Conservation (phyloP, 2,113 vertebrate species). For the Trinectes maculatus region DNA sequence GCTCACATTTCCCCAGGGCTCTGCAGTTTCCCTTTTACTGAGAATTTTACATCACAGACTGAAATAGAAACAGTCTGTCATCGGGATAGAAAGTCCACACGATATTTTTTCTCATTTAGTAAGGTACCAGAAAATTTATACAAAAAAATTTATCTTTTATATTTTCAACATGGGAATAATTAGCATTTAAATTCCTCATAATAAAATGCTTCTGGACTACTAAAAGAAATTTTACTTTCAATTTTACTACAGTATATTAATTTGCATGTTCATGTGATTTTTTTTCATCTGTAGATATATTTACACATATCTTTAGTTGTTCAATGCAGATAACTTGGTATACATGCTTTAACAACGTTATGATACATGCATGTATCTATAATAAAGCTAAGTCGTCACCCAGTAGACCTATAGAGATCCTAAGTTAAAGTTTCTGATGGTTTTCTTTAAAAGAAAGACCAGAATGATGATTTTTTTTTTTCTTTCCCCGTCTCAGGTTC, state of each 20-base stretch:
- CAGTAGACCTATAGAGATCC: too few relatives aligned
- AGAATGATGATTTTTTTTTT: not conserved
- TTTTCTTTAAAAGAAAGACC: not conserved
- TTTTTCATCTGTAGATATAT: too few relatives aligned
- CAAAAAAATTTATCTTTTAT: not conserved
- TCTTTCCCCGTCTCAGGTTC: slow-evolving; percentile 84
- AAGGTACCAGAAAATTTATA: not conserved
- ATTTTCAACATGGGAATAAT: not conserved
- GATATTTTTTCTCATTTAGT: not conserved
- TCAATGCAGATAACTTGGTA: too few relatives aligned
- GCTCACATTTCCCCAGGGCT: slow-evolving; percentile 67
- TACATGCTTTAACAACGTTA: too few relatives aligned
- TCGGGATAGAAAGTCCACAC: not conserved
- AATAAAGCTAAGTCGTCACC: too few relatives aligned
- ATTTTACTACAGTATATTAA: not conserved
- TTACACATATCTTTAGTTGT: too few relatives aligned
- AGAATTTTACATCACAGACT: slow-evolving; percentile 33
- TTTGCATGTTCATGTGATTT: too few relatives aligned
- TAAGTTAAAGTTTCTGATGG: too few relatives aligned
- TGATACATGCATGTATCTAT: too few relatives aligned
- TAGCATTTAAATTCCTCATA: too few relatives aligned
- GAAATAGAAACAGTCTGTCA: slow-evolving; percentile 24
- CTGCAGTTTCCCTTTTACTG: slow-evolving; percentile 26
- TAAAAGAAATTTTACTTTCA: too few relatives aligned
- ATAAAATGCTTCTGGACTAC: too few relatives aligned